Percentiles rank a stretch among this genome's conserved stretches.
Evolutionary conservation across 1,140 invertebrate species (phyloP).

Genomic region (Dufourea novaeangliae): DNA sequence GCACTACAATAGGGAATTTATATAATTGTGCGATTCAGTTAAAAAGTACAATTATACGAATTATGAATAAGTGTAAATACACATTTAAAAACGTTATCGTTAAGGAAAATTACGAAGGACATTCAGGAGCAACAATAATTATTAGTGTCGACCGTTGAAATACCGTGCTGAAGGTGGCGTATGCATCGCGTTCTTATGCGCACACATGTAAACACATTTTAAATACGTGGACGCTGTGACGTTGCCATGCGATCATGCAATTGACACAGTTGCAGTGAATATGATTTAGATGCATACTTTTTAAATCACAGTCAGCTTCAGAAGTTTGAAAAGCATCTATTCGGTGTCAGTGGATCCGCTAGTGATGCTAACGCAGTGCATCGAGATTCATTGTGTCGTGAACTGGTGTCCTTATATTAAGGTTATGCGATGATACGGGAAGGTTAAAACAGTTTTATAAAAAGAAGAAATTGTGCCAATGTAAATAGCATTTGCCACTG

Average conservation of each 20-base stretch:
- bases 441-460: conserved; percentile 15
- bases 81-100: too few relatives aligned
- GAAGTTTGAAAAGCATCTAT: neutral
- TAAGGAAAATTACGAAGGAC: too few relatives aligned
- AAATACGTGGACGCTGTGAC: neutral
- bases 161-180: too few relatives aligned
- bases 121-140: too few relatives aligned
- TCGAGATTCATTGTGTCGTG: neutral
- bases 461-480: conserved; percentile 14
- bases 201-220: too few relatives aligned
- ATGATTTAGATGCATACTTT: neutral
- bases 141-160: too few relatives aligned
- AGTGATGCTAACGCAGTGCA: neutral
- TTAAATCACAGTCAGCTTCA: neutral
- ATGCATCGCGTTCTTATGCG: too few relatives aligned
- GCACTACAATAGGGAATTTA: too few relatives aligned
- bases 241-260: neutral
- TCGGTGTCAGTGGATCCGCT: neutral
- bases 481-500: conserved; percentile 21
- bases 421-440: conserved; percentile 7
- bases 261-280: neutral
- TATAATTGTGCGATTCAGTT: too few relatives aligned
- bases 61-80: too few relatives aligned
- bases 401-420: neutral
- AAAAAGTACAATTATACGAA: too few relatives aligned